phyloP scores from a whole-genome alignment of 1,140 invertebrate species.

The Conus betulinus region DNA sequence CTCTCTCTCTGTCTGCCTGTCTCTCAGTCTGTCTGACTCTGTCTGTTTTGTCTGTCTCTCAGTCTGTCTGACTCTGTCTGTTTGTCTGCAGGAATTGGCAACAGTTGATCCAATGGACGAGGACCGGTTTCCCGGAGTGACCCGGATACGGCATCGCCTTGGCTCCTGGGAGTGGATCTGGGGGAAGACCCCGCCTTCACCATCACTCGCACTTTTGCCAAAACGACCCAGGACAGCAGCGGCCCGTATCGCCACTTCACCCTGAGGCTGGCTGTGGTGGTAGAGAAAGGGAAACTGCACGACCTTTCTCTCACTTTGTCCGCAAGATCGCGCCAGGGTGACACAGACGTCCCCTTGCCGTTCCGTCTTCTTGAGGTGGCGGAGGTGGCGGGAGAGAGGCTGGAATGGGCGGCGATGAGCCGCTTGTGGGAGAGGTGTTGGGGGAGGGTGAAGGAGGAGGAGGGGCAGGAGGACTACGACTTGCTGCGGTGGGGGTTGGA shows the following conservation, averaged over 20 bases:
- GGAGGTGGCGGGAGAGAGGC: neutral
- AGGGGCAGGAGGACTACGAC: constrained; percentile 21
- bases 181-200: constrained; percentile 91
- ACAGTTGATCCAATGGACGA: constrained; percentile 92
- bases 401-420: neutral
- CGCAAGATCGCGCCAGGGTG: neutral
- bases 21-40: no score
- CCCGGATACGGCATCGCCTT: constrained; percentile 81
- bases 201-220: constrained; percentile 55
- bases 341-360: neutral
- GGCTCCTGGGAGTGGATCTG: constrained; percentile 91
- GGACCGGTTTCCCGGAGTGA: constrained; percentile 88
- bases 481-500: constrained; percentile 7
- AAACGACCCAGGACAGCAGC: neutral
- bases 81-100: constrained; percentile 64
- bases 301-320: neutral
- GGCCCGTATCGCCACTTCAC: neutral
- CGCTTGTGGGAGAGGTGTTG: constrained; percentile 6
- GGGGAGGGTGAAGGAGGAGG: neutral
- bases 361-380: constrained; percentile 8
- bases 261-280: neutral
- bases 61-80: no score
- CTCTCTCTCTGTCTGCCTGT: no score
- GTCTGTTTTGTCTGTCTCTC: no score
- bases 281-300: constrained; percentile 11